Percentiles rank a stretch among this genome's conserved stretches.
phyloP scores from a whole-genome alignment of 2,113 vertebrate species.

The Oostethus manadensis region DNA sequence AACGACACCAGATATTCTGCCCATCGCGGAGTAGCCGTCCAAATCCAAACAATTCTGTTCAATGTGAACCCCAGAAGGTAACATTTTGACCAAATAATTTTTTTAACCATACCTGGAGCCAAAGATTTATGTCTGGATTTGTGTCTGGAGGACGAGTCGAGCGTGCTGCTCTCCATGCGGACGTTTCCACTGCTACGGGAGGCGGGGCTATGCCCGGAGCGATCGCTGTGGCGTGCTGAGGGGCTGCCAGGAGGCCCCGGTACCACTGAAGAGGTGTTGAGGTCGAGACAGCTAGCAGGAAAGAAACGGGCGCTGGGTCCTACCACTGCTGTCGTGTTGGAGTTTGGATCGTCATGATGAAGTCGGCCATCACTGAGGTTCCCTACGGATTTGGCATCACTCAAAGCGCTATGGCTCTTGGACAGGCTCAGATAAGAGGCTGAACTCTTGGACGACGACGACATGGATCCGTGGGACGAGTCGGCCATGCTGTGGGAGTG shows the following conservation, averaged over 20 bases:
- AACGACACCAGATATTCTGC: background rate
- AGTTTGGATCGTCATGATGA: conserved; percentile 77
- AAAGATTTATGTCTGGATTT: conserved; percentile 67
- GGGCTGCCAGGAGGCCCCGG: conserved; percentile 65
- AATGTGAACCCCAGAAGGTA: no score
- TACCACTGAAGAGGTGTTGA: conserved; percentile 75
- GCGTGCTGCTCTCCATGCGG: conserved; percentile 86
- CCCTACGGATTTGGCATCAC: conserved; percentile 93
- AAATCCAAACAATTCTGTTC: background rate
- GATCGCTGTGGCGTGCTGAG: conserved; percentile 60
- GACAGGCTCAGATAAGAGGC: conserved; percentile 91
- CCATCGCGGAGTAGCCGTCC: background rate
- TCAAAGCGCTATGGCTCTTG: conserved; percentile 90
- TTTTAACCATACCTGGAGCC: conserved; percentile 43
- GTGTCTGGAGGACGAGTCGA: conserved; percentile 87
- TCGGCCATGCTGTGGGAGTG: conserved; percentile 85
- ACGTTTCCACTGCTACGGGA: conserved; percentile 75
- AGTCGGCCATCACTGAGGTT: conserved; percentile 88
- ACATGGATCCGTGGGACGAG: conserved; percentile 81
- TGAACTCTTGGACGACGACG: conserved; percentile 86
- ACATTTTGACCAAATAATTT: background rate
- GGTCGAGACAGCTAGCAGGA: conserved; percentile 91
- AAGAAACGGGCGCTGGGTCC: conserved; percentile 82
- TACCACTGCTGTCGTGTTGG: conserved; percentile 38
- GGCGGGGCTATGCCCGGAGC: conserved; percentile 83